These are phyloP conservation scores for Polypterus senegalus DNA, from an alignment of 2,113 vertebrate genomes.

Conservation along the genomic window DNA sequence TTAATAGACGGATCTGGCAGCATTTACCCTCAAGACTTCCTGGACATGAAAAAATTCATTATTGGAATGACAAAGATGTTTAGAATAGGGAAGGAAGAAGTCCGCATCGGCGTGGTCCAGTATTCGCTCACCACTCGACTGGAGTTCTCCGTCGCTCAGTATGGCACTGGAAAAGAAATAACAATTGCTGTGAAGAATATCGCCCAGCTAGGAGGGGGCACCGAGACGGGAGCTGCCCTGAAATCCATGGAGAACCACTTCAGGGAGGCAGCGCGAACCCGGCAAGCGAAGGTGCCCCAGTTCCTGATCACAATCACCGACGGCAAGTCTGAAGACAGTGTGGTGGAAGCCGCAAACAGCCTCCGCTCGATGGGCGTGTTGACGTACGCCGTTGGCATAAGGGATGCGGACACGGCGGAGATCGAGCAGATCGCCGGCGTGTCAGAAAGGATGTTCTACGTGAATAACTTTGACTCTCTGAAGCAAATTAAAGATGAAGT, in stretches of 20 bases:
- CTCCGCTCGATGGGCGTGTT: conserved; percentile 39
- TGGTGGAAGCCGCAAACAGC: conserved; percentile 39
- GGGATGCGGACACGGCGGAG: conserved; percentile 30
- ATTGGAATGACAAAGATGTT: conserved; percentile 45
- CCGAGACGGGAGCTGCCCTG: conserved; percentile 50
- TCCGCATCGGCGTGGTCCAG: conserved; percentile 61
- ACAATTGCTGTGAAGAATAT: conserved; percentile 45
- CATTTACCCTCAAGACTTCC: conserved; percentile 43
- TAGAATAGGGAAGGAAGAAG: conserved; percentile 42
- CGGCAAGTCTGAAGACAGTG: conserved; percentile 49
- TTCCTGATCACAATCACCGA: conserved; percentile 68
- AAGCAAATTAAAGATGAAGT: conserved; percentile 52
- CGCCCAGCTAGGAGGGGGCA: conserved; percentile 41
- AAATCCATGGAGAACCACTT: conserved; percentile 44
- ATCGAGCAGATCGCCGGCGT: conserved; percentile 48
- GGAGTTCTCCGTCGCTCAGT: conserved; percentile 43
- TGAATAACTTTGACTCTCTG: conserved; percentile 61
- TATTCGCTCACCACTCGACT: conserved; percentile 28
- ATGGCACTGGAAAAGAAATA: conserved; percentile 28
- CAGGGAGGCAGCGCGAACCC: conserved; percentile 23
- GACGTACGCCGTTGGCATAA: conserved; percentile 63
- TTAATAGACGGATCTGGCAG: conserved; percentile 67
- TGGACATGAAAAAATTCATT: conserved; percentile 66
- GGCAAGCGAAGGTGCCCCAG: conserved; percentile 31
- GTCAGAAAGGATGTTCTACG: conserved; percentile 45